Evolutionary conservation across 2,797 vertebrate genomes (phyloP).

Genomic region (Hemitrygon akajei): DNA sequence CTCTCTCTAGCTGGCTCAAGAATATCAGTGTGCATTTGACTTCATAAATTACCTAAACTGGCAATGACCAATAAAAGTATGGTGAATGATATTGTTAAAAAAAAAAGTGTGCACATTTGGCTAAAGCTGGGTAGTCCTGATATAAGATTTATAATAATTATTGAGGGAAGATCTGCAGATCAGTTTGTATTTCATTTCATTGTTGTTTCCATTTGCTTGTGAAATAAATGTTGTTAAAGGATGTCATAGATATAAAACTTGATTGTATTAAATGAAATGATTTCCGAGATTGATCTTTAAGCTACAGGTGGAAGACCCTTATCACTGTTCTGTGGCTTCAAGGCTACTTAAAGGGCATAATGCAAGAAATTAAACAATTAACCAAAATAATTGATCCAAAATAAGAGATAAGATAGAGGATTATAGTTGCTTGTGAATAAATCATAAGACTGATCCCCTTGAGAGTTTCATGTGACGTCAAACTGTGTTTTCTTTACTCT

Average conservation of each 20-base stretch:
- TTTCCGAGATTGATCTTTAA: neutral
- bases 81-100: neutral
- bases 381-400: neutral
- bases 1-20: neutral
- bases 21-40: neutral
- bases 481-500: neutral
- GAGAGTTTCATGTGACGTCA: neutral
- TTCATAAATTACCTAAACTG: neutral
- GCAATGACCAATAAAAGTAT: neutral
- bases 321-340: neutral
- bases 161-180: no score
- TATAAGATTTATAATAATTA: no score
- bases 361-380: neutral
- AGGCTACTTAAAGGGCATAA: neutral
- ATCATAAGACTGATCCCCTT: neutral
- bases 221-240: no score
- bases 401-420: neutral
- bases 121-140: no score
- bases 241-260: no score
- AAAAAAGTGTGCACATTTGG: no score
- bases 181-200: no score
- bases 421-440: neutral
- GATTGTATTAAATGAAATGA: neutral
- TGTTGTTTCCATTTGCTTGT: no score
- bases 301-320: neutral